phyloP scores from a whole-genome alignment of 2,888 invertebrate genomes.

The Pardosa pseudoannulata region DNA sequence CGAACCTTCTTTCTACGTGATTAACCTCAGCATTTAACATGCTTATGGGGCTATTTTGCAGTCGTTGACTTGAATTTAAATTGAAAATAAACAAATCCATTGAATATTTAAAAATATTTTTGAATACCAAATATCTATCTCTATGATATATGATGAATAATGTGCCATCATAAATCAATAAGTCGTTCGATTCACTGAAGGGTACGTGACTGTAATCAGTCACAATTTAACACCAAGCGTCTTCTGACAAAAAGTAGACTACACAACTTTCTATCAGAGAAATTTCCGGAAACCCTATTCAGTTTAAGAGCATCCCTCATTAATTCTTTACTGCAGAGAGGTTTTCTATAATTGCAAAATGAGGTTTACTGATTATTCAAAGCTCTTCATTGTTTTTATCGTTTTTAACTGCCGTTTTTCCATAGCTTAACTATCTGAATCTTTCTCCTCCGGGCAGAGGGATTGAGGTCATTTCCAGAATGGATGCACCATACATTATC shows the following conservation, averaged over 20 bases:
- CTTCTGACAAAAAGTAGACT: background rate
- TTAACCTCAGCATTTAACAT: too few relatives aligned
- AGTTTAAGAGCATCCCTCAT: conserved; percentile 23
- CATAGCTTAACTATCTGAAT: conserved; percentile 25
- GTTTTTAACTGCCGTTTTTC: conserved; percentile 7
- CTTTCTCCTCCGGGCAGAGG: conserved; percentile 20
- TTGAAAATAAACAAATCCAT: background rate
- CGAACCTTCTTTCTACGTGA: too few relatives aligned
- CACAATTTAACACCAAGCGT: background rate
- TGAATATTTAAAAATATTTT: background rate
- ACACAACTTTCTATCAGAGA: background rate
- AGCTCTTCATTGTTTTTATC: conserved; percentile 40
- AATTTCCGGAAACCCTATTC: background rate
- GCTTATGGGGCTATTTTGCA: too few relatives aligned
- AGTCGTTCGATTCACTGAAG: background rate
- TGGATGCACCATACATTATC: conserved; percentile 36
- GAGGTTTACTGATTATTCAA: conserved; percentile 46
- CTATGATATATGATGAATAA: background rate
- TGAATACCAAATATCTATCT: background rate
- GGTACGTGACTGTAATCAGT: background rate
- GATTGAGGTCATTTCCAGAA: conserved; percentile 48
- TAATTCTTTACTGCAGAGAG: conserved; percentile 21
- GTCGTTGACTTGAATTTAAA: background rate
- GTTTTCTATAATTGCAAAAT: conserved; percentile 30
- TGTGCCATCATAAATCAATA: background rate